Percentiles rank a stretch among this genome's conserved stretches.
phyloP scores from a whole-genome alignment of 2,113 vertebrate genomes.

The Arizona elegans region DNA sequence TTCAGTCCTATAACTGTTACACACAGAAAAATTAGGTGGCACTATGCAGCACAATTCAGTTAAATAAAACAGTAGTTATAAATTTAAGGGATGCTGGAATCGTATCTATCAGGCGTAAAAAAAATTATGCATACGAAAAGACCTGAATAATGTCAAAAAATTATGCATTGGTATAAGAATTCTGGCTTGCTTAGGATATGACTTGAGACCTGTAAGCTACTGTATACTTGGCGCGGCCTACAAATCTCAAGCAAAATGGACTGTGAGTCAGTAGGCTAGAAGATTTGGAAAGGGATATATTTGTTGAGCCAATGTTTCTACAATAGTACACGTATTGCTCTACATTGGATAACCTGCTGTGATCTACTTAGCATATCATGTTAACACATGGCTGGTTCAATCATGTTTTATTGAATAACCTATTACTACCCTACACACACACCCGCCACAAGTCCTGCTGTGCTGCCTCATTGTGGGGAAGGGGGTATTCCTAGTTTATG shows the following conservation, averaged over 20 bases:
- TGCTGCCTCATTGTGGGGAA: not conserved
- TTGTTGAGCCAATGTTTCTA: not conserved
- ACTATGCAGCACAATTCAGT: not conserved
- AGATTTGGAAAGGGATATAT: not conserved
- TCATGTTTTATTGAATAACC: not conserved
- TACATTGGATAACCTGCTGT: not conserved
- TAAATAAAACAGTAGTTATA: not conserved
- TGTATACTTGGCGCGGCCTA: not conserved
- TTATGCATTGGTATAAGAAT: not conserved
- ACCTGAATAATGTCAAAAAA: too few species aligned
- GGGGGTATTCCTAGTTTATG: not conserved
- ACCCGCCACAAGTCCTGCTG: not conserved
- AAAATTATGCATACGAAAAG: not conserved
- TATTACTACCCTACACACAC: not conserved
- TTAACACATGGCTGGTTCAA: not conserved
- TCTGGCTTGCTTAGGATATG: not conserved
- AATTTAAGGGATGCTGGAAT: not conserved
- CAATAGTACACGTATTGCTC: not conserved
- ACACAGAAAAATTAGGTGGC: too few species aligned
- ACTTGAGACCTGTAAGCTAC: not conserved
- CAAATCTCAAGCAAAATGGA: not conserved
- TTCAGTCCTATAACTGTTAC: constrained; percentile 43
- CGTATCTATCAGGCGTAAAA: not conserved
- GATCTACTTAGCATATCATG: not conserved
- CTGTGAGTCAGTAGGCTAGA: not conserved